These are phyloP conservation scores for Sitta carolinensis DNA, from an alignment of 2,797 vertebrate species.

Conservation along the genomic window DNA sequence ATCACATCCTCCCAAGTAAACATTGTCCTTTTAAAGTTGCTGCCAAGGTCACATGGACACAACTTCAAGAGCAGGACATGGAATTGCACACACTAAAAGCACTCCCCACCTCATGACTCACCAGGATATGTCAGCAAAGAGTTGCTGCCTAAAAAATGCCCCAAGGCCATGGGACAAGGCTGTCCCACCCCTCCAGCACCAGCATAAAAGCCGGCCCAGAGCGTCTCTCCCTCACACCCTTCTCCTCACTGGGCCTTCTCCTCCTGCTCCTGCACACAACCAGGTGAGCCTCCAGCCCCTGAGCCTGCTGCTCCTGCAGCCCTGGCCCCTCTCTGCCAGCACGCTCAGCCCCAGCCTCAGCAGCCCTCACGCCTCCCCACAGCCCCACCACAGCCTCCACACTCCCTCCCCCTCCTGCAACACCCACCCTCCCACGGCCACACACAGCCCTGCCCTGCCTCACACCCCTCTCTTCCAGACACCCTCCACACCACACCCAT, in stretches of 20 bases:
- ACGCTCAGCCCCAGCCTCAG: fast-evolving
- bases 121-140: fast-evolving
- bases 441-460: neutral
- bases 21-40: fast-evolving
- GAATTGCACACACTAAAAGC: neutral
- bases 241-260: fast-evolving
- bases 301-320: neutral
- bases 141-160: neutral
- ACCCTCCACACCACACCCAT: neutral
- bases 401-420: neutral
- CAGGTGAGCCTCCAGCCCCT: fast-evolving
- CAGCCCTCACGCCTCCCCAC: neutral
- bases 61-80: fast-evolving
- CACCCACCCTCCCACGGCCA: no score
- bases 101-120: neutral
- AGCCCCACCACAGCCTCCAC: neutral
- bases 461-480: neutral
- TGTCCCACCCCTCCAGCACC: fast-evolving
- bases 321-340: neutral
- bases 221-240: neutral
- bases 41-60: neutral
- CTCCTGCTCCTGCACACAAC: neutral
- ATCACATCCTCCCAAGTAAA: neutral
- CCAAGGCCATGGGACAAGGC: neutral
- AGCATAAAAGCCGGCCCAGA: neutral